Conservation (phyloP, 2,888 invertebrate species). For the Myopa testacea region DNA sequence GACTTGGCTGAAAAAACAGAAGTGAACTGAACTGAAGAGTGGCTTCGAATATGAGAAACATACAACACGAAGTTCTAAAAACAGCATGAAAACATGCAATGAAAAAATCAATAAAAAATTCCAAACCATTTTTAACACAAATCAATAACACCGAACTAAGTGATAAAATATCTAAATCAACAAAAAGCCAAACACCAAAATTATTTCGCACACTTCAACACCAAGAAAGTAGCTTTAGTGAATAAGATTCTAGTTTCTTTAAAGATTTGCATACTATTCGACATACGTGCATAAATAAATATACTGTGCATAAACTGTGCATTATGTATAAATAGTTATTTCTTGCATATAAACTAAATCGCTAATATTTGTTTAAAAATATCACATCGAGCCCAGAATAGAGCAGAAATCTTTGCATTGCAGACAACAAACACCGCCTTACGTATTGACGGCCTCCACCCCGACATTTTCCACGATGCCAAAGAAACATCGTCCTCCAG, state of each 20-base stretch:
- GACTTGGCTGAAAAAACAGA: neutral
- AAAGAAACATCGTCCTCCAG: slow-evolving; percentile 8
- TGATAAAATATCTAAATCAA: neutral
- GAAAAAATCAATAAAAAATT: neutral
- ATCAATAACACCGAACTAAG: neutral
- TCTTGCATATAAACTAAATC: no score
- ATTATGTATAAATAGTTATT: no score
- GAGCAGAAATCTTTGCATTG: no score
- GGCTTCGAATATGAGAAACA: neutral
- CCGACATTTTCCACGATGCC: neutral
- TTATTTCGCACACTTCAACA: no score
- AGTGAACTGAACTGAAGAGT: neutral
- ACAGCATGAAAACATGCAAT: neutral
- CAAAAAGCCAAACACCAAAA: neutral
- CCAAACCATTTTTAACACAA: neutral
- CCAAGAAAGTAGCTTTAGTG: no score
- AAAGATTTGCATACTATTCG: no score
- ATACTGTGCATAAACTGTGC: no score
- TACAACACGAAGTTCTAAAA: neutral
- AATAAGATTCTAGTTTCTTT: no score
- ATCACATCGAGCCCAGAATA: no score
- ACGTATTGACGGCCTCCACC: neutral
- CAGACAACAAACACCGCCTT: neutral
- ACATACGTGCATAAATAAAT: no score
- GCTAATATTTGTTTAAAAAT: no score